A percentile compares a stretch with the other conserved stretches of the same genome.
Conservation (phyloP, 2,888 invertebrate genomes). For the Lepeophtheirus nordmannii region DNA sequence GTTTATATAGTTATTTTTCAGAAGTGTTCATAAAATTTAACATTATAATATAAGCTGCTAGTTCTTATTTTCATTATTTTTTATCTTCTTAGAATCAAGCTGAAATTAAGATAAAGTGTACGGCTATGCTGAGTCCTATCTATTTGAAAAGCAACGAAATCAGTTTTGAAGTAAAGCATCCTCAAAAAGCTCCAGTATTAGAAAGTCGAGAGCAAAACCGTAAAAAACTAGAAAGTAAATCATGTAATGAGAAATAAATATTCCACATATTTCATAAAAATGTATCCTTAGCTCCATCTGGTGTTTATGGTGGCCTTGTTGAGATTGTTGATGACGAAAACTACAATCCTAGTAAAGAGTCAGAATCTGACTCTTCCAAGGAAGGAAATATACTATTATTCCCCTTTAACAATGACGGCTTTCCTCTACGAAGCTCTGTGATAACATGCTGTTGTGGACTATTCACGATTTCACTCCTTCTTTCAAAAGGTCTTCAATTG, state of each 20-base stretch:
- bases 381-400: neutral
- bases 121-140: conserved; percentile 16
- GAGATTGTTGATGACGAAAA: conserved; percentile 1
- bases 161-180: conserved; percentile 20
- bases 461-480: neutral
- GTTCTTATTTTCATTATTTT: too few relatives aligned
- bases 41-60: too few relatives aligned
- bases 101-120: conserved; percentile 17
- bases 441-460: neutral
- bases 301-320: conserved; percentile 3
- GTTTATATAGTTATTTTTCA: too few relatives aligned
- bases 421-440: neutral
- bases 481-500: too few relatives aligned
- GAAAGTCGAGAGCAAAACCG: conserved; percentile 17
- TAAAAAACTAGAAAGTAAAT: neutral
- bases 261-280: neutral
- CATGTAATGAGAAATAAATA: neutral
- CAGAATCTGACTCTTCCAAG: neutral
- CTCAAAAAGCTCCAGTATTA: conserved; percentile 11
- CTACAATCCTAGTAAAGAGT: neutral
- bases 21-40: too few relatives aligned
- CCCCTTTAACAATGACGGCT: neutral
- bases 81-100: neutral
- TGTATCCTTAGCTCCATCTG: neutral
- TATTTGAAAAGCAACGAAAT: conserved; percentile 23